phyloP scores from a whole-genome alignment of 1,140 invertebrate genomes.

The Popillia japonica region DNA sequence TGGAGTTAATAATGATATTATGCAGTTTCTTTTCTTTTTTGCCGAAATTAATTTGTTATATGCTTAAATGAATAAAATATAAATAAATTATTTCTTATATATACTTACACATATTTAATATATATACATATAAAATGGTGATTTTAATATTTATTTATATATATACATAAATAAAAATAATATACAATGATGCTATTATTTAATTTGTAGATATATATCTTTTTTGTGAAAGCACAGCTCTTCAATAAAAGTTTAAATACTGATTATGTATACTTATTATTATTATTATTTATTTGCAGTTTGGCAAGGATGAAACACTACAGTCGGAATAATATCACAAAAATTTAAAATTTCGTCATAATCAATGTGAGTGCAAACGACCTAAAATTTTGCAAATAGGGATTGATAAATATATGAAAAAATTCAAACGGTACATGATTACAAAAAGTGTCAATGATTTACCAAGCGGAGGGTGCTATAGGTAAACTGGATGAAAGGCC shows the following conservation, averaged over 20 bases:
- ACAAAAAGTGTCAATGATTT: too few species aligned
- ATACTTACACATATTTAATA: constrained; percentile 34
- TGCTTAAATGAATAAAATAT: background rate
- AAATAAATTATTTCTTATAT: constrained; percentile 21
- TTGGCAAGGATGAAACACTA: too few species aligned
- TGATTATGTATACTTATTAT: background rate
- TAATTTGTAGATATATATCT: constrained; percentile 39
- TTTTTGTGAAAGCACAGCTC: constrained; percentile 42
- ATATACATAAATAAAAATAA: constrained; percentile 21
- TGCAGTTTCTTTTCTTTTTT: background rate
- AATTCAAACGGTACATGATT: too few species aligned
- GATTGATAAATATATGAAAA: too few species aligned
- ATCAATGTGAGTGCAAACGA: too few species aligned
- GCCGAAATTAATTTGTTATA: constrained; percentile 1
- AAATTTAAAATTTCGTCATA: too few species aligned
- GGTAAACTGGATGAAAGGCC: too few species aligned
- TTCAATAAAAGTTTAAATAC: constrained; percentile 36
- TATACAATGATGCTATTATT: constrained; percentile 25
- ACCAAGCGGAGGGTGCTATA: too few species aligned
- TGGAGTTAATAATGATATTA: constrained; percentile 18
- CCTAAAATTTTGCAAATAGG: too few species aligned
- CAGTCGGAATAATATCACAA: too few species aligned
- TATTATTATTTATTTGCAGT: background rate
- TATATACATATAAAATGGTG: background rate
- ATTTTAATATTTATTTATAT: constrained; percentile 36